phyloP scores from a whole-genome alignment of 1,140 invertebrate species.

The Drosophila bocki region DNA sequence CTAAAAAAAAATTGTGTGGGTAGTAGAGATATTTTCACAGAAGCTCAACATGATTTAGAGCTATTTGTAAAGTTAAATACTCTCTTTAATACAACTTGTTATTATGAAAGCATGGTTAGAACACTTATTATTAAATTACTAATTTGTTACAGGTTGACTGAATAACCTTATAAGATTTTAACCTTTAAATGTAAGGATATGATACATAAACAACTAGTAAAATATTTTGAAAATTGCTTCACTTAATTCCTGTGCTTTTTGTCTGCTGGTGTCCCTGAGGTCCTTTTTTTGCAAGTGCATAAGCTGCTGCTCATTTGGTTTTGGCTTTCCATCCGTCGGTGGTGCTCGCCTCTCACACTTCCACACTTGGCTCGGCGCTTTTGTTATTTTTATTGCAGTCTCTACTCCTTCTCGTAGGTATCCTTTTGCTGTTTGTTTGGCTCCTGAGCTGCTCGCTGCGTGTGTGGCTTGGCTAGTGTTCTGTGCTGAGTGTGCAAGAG shows the following conservation, averaged over 20 bases:
- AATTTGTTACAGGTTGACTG: background rate
- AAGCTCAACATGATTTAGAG: no score
- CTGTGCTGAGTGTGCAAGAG: slow-evolving; percentile 22
- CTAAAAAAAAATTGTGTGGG: background rate
- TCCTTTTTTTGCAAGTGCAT: slow-evolving; percentile 35
- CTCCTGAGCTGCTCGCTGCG: slow-evolving; percentile 31
- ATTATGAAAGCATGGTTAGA: background rate
- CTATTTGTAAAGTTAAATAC: background rate
- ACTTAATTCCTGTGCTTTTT: background rate
- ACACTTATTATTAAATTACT: background rate
- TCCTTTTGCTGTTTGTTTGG: slow-evolving; percentile 53
- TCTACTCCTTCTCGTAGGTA: slow-evolving; percentile 31
- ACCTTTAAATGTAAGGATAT: background rate
- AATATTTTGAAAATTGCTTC: slow-evolving; percentile 1
- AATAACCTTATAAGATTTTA: no score
- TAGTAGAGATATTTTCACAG: background rate
- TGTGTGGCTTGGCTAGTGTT: slow-evolving; percentile 15
- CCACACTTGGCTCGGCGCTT: slow-evolving; percentile 15
- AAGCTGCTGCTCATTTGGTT: slow-evolving; percentile 53
- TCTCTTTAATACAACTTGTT: background rate
- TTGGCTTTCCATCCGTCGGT: slow-evolving; percentile 50
- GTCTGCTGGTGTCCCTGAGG: background rate
- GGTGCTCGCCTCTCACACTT: slow-evolving; percentile 7
- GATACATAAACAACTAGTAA: background rate
- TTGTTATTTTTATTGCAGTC: slow-evolving; percentile 62